Percentiles rank a stretch among this genome's conserved stretches.
phyloP scores from a whole-genome alignment of 2,113 vertebrate species.

The Corvus moneduloides region DNA sequence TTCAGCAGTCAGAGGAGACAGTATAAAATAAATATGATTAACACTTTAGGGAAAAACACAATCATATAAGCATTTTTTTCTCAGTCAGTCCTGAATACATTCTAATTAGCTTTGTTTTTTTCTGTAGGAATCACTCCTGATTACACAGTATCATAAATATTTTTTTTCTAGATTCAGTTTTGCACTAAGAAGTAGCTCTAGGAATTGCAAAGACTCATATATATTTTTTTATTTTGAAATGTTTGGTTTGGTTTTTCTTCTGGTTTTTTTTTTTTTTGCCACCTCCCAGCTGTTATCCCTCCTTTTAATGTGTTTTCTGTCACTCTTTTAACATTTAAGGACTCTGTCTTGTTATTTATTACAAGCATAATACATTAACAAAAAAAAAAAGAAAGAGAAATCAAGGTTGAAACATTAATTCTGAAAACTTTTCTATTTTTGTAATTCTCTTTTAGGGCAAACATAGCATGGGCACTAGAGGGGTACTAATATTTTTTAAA shows the following conservation, averaged over 20 bases:
- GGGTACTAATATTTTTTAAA: background rate
- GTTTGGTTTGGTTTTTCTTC: rapidly evolving
- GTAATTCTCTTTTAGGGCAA: background rate
- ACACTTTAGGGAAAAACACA: background rate
- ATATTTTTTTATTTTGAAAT: background rate
- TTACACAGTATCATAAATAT: background rate
- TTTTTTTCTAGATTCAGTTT: background rate
- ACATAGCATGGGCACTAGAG: background rate
- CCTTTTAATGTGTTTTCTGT: background rate
- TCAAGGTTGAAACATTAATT: background rate
- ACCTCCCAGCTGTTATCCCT: background rate
- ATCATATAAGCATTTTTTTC: background rate
- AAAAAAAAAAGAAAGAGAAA: background rate
- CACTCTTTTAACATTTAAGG: background rate
- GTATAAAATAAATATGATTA: conserved; percentile 27
- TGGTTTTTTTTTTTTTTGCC: background rate
- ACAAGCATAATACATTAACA: background rate
- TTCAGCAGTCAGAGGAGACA: background rate
- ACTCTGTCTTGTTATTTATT: background rate
- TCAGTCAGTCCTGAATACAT: background rate
- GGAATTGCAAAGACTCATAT: background rate
- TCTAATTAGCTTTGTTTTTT: background rate
- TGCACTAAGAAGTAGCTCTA: background rate
- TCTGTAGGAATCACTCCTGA: background rate
- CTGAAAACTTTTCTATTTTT: background rate